Evolutionary conservation across 1,140 invertebrate genomes (phyloP), one percentile per base, ranked within the genome.

Genomic region (Cherax quadricarinatus): DNA sequence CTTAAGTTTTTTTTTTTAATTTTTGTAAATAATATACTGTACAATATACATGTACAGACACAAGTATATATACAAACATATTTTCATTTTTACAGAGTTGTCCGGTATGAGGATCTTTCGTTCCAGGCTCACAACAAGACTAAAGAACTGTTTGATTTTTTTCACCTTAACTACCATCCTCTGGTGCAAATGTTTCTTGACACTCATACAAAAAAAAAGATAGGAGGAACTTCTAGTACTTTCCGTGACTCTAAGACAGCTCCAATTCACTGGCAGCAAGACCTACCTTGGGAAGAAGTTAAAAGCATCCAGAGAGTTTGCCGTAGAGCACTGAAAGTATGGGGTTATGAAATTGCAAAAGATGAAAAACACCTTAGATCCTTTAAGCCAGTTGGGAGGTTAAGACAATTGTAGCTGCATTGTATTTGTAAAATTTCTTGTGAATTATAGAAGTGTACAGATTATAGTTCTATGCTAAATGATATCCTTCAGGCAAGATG

Each of bases 31-130:
- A 41, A 81, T 41, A 41, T 41, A 41, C 30, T 41, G 30, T 41
- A 53, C 5, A 9, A 49, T 82, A 49, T 82, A 53, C 49, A 82
- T 82, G 10, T 82, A 49, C 49, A 82, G 3, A 82, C 49, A 82
- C 49, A 82, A 48, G 49, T 82, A 82, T 49, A 53, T 82, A 82
- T 49, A 82, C 48, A 82, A 41, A 82, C 48, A 48, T 82, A 82
- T 82, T 49, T 85, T 6, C 12, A 30, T 66, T 92, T 88, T 95
- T 95, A 5, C 95, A 98, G 97, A 95, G 97, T 96, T 41, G 94
- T 98, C 41, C 96, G 98, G 1, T 98, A 98, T 94, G 98, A 98
- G 95, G 98, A 98, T 94, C 94, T 98, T n/a, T 97, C 97, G 0
- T 94, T 97, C 21, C 96, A 97, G 94, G 97, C 97, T 1, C 97